These are phyloP conservation scores for Mormyrops attenuatus DNA, from an alignment of 2,797 vertebrate species.

Conservation along the genomic window DNA sequence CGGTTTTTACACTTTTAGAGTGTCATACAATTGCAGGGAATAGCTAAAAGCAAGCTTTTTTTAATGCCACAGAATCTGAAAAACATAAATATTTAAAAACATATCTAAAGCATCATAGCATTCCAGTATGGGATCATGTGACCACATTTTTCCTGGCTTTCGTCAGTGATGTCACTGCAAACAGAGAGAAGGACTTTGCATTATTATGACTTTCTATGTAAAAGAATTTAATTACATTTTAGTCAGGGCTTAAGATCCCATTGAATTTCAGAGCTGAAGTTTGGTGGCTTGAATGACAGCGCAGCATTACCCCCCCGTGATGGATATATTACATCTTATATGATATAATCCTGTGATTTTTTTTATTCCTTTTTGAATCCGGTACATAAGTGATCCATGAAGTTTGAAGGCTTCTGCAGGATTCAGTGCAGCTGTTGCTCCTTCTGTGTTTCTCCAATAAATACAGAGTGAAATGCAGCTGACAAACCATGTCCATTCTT, in stretches of 20 bases:
- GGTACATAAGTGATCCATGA: conserved; percentile 62
- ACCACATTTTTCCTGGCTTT: neutral
- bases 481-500: neutral
- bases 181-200: conserved; percentile 46
- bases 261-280: conserved; percentile 66
- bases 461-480: neutral
- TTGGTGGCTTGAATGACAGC: conserved; percentile 69
- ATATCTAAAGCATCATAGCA: neutral
- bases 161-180: conserved; percentile 38
- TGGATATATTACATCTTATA: conserved; percentile 63
- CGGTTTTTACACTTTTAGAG: neutral
- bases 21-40: neutral
- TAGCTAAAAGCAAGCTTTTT: neutral
- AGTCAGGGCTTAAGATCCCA: conserved; percentile 68
- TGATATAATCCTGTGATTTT: conserved; percentile 63
- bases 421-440: conserved; percentile 51
- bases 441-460: conserved; percentile 24
- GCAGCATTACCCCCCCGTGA: conserved; percentile 64
- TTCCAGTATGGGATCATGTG: neutral
- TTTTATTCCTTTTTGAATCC: conserved; percentile 68
- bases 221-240: conserved; percentile 72
- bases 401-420: conserved; percentile 53
- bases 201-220: conserved; percentile 57
- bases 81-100: neutral
- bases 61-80: neutral